Evolutionary conservation across 2,113 vertebrate species (phyloP).

Genomic region (Boulengeromyrus knoepffleri): DNA sequence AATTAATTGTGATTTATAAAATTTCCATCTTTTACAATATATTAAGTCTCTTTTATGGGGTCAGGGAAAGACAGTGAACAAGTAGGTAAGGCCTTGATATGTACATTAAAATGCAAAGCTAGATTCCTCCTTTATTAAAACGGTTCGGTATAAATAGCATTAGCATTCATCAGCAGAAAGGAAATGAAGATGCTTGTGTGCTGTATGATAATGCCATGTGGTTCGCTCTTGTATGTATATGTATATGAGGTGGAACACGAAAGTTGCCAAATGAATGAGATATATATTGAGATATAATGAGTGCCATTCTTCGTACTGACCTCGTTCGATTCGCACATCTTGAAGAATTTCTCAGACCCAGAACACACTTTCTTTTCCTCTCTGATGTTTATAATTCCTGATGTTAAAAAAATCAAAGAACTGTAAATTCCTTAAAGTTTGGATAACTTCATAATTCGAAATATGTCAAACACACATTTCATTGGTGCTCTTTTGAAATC

Average conservation of each 20-base stretch:
- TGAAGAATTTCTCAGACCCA: constrained; percentile 82
- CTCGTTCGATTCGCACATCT: constrained; percentile 93
- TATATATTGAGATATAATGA: neutral
- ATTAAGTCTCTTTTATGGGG: neutral
- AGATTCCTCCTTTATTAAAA: neutral
- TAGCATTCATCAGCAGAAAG: neutral
- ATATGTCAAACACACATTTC: neutral
- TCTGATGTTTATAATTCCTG: constrained; percentile 85
- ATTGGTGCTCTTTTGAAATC: neutral
- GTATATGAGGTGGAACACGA: neutral
- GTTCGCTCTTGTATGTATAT: neutral
- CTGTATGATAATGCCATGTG: neutral
- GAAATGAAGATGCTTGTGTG: neutral
- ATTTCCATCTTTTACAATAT: neutral
- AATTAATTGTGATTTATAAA: neutral
- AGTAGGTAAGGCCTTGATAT: neutral
- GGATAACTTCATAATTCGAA: neutral
- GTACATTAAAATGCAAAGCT: neutral
- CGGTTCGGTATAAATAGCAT: neutral
- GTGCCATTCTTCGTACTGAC: constrained; percentile 48
- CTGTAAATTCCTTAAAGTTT: neutral
- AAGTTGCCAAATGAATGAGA: neutral
- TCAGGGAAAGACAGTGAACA: neutral
- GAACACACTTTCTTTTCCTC: constrained; percentile 88
- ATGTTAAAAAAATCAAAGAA: constrained; percentile 24